Base-by-base conservation (phyloP, 2,113 vertebrate species). In the Ptyas mucosa region DNA sequence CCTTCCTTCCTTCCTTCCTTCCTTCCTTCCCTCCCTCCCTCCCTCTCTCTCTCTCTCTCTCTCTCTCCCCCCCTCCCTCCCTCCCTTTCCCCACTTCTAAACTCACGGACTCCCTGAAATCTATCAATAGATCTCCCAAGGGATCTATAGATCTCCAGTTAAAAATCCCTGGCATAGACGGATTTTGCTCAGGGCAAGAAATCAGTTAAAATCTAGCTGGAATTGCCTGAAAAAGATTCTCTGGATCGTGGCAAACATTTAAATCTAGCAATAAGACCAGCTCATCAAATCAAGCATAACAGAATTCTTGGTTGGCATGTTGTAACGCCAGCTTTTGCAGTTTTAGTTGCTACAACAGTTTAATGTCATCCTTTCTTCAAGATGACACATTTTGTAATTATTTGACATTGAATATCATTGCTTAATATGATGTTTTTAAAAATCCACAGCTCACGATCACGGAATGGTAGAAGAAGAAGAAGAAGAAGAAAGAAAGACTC, bases 381-480 rank as follows among this genome's bases (percentile, higher is more conserved):
- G 69, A 95, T 4, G 58, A 0, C 29, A 49, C 23, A 90, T 18
- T 92, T 89, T 88, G 89, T 54, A 64, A 39, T 81, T 93, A 24
- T 81, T 91, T 86, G 91, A 90, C 55, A 92, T 2, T 55, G 81
- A 91, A 53, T 91, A 96, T 93, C 89, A 94, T 1, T 91, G 86
- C 64, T 93, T 87, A 90, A 0, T 1, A n/a, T 29, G 21, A 69
- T 75, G 85, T 90, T 81, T 75, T 54, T 92, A 94, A 95, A 91
- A 1, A 11, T 20, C 58, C 92, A 49, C 57, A 85, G 10, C 95
- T 91, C 57, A 95, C 81, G 18, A n/a, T n/a, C 21, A 94, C 11
- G 92, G 93, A 89, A 81, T 95, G 96, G 90, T 21, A 88, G 85
- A 52, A 85, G 95, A 55, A 55, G 94, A 96, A 96, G 43, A 46